phyloP scores from a whole-genome alignment of 2,888 invertebrate species.

The Athetis lepigone region DNA sequence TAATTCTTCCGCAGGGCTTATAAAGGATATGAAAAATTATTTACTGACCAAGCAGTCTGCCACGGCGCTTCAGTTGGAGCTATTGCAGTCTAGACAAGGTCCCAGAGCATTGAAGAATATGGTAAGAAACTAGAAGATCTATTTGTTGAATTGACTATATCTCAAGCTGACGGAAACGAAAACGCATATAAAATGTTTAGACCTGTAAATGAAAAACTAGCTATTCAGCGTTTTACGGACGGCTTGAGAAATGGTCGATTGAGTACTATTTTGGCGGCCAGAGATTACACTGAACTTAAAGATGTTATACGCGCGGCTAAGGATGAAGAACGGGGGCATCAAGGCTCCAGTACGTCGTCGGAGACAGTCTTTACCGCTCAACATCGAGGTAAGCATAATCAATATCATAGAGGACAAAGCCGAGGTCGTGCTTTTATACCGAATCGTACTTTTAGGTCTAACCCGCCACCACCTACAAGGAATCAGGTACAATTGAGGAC shows the following conservation, averaged over 20 bases:
- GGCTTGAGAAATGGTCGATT: constrained; percentile 20
- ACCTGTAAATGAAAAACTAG: constrained; percentile 26
- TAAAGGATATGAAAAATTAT: constrained; percentile 8
- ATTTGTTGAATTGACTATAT: constrained; percentile 24
- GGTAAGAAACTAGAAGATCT: constrained; percentile 9
- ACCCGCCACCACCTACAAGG: neutral
- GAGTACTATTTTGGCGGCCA: constrained; percentile 19
- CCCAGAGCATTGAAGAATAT: constrained; percentile 3
- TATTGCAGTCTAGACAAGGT: constrained; percentile 12
- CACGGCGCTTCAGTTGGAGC: constrained; percentile 11
- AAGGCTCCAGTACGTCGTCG: constrained; percentile 3
- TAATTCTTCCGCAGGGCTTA: neutral
- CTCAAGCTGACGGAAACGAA: constrained; percentile 19
- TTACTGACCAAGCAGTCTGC: constrained; percentile 11
- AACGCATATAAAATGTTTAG: constrained; percentile 7
- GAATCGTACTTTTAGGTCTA: neutral
- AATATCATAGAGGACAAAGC: neutral
- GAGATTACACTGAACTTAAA: constrained; percentile 7
- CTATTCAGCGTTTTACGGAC: constrained; percentile 14
- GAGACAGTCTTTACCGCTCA: neutral
- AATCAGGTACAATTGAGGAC: neutral
- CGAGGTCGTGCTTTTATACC: neutral
- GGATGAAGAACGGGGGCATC: constrained; percentile 12
- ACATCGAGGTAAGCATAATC: constrained; percentile 1
- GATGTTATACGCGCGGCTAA: constrained; percentile 16